Conservation (phyloP, 2,888 invertebrate genomes). For the Girardia tigrina region DNA sequence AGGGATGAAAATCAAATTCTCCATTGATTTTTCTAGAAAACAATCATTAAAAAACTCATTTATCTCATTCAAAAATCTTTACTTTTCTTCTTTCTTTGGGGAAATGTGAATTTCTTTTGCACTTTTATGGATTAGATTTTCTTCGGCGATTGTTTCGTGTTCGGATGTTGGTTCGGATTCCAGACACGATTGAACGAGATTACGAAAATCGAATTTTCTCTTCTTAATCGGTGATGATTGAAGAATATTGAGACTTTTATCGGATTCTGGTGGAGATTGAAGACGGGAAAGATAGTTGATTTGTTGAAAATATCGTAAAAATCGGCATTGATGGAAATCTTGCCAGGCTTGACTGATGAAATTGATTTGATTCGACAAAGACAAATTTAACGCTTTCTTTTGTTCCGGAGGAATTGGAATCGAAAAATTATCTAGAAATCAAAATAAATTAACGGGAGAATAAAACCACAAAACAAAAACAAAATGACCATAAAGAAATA, state of each 20-base stretch:
- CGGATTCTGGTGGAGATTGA: background rate
- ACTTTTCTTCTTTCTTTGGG: background rate
- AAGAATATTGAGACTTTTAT: too few relatives aligned
- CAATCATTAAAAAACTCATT: background rate
- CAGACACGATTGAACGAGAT: background rate
- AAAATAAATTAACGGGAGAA: background rate
- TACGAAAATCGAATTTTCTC: conserved; percentile 6
- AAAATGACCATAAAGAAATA: background rate
- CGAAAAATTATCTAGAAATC: background rate
- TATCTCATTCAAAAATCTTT: background rate
- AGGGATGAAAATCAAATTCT: background rate
- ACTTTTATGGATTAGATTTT: background rate
- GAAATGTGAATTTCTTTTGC: too few relatives aligned
- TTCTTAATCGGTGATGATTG: conserved; percentile 6
- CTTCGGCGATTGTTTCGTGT: background rate
- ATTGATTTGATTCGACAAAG: background rate
- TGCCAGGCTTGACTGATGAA: background rate
- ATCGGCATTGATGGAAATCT: background rate
- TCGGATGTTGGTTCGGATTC: background rate
- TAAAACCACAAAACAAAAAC: background rate
- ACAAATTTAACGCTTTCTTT: background rate
- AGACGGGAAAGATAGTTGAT: background rate
- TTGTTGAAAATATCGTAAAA: background rate
- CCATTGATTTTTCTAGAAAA: background rate
- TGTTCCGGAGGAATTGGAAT: background rate